These are phyloP conservation scores for Tipula vernalis DNA, from an alignment of 2,888 invertebrate species.

Conservation along the genomic window DNA sequence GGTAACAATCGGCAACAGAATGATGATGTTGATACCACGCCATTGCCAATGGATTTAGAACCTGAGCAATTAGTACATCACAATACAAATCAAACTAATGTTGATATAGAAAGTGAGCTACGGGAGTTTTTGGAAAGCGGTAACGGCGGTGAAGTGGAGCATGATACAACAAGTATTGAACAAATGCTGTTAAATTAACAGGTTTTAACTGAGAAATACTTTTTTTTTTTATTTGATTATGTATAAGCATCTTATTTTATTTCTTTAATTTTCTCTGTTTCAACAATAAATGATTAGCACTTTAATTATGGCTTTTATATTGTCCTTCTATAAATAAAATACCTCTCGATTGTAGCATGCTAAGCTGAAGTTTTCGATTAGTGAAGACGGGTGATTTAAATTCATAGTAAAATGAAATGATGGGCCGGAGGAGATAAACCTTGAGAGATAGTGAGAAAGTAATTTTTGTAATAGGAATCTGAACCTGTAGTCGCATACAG, in stretches of 20 bases:
- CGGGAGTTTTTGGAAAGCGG: conserved; percentile 61
- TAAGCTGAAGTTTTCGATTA: too few relatives aligned
- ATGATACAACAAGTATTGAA: conserved; percentile 30
- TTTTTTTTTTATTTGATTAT: background rate
- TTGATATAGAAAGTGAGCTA: conserved; percentile 53
- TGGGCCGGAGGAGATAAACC: too few relatives aligned
- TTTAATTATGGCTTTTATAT: background rate
- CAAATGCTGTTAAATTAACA: conserved; percentile 33
- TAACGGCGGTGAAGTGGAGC: conserved; percentile 32
- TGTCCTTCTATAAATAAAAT: too few relatives aligned
- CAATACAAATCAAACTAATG: conserved; percentile 20
- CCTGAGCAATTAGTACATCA: conserved; percentile 22
- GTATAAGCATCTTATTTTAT: background rate
- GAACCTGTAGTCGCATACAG: too few relatives aligned
- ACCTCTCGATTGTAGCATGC: too few relatives aligned
- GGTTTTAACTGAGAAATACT: background rate
- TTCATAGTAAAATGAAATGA: too few relatives aligned
- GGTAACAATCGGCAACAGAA: background rate
- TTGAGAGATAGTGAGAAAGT: too few relatives aligned
- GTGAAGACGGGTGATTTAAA: too few relatives aligned
- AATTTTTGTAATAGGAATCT: too few relatives aligned
- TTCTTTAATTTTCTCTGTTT: background rate
- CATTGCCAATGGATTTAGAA: conserved; percentile 32
- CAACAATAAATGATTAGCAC: background rate
- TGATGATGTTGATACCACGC: conserved; percentile 17